Percentiles rank a stretch among this genome's conserved stretches.
Conservation (phyloP, 2,113 vertebrate genomes). For the Anser brachyrhynchus region DNA sequence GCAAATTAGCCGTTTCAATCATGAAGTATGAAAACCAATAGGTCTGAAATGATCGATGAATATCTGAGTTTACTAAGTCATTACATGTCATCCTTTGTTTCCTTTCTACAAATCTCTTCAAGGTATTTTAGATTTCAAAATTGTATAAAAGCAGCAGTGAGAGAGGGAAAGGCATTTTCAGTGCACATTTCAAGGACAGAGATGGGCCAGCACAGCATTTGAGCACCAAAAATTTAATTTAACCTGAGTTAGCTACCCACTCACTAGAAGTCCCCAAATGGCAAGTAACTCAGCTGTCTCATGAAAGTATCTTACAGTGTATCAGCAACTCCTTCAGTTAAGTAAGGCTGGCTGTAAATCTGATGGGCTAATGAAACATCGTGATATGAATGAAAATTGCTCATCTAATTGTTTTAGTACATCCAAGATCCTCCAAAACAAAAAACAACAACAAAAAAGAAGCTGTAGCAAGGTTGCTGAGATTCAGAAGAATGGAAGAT, state of each 20-base stretch:
- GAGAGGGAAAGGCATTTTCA: neutral
- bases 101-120: neutral
- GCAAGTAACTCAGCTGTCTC: neutral
- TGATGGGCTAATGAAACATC: neutral
- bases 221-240: neutral
- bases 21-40: neutral
- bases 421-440: neutral
- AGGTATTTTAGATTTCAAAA: neutral
- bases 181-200: neutral
- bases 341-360: neutral
- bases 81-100: neutral
- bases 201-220: neutral
- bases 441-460: neutral
- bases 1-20: neutral
- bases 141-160: neutral
- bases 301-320: neutral
- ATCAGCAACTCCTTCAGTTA: neutral
- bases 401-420: neutral
- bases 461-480: neutral
- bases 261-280: neutral
- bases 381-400: neutral
- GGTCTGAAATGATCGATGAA: neutral
- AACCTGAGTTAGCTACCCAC: neutral
- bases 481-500: neutral
- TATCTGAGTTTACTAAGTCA: neutral